Evolutionary conservation across 92 coral and sea anemone genomes (phyloP).

Genomic region (Heliopora coerulea): DNA sequence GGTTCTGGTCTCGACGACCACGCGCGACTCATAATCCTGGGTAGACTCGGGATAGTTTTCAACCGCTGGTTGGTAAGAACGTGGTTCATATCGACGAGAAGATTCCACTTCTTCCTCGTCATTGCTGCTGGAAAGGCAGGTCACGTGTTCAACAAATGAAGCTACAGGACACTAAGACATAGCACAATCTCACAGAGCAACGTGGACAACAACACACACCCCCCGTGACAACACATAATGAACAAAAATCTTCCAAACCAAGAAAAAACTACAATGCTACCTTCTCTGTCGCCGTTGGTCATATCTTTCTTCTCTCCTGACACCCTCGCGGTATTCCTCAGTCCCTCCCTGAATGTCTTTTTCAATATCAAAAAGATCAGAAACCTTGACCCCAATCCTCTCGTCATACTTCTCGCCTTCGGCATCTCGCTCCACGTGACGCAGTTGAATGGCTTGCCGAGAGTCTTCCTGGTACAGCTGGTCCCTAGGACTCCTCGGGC

Average conservation of each 20-base stretch:
- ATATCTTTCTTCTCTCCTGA: not conserved
- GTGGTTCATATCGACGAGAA: conserved; percentile 2
- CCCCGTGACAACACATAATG: no score
- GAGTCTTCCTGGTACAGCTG: conserved; percentile 55
- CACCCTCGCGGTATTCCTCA: conserved; percentile 35
- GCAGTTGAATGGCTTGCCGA: conserved; percentile 45
- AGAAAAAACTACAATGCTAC: no score
- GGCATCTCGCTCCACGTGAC: conserved; percentile 74
- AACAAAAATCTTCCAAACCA: no score
- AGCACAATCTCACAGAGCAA: no score
- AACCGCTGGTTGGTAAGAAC: no score
- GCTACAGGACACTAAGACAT: no score
- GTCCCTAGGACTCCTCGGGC: conserved; percentile 75
- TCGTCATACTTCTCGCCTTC: conserved; percentile 66
- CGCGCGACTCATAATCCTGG: conserved; percentile 29
- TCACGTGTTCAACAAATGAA: no score
- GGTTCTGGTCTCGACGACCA: not conserved
- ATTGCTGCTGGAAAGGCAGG: conserved; percentile 39
- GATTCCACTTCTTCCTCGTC: conserved; percentile 37
- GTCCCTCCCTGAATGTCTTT: conserved; percentile 68
- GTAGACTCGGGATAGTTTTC: not conserved
- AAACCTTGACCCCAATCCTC: conserved; percentile 84
- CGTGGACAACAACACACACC: no score
- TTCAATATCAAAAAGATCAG: conserved; percentile 85
- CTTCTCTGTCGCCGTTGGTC: conserved; percentile 30